A percentile compares a stretch with the other conserved stretches of the same genome.
These are phyloP conservation scores for Pentalonia nigronervosa DNA, from an alignment of 1,140 invertebrate genomes.

Conservation along the genomic window DNA sequence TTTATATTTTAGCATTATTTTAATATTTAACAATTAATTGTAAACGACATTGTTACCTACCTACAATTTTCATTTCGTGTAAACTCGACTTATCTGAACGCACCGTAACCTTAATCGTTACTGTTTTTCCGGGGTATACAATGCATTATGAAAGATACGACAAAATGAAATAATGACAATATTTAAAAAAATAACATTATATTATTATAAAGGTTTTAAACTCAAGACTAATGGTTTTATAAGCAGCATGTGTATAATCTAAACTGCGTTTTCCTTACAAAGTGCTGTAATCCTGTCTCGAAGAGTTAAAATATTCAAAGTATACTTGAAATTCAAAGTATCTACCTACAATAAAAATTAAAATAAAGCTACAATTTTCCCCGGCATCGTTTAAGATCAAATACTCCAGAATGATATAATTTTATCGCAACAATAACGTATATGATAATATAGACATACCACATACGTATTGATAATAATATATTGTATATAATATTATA, in stretches of 20 bases:
- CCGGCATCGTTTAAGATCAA: not conserved
- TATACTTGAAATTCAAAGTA: not conserved
- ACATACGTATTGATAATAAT: not conserved
- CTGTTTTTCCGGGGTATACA: not conserved
- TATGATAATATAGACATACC: not conserved
- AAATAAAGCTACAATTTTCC: not conserved
- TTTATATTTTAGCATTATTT: not conserved
- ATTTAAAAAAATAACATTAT: not conserved
- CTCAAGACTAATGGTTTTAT: conserved; percentile 4
- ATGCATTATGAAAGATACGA: not conserved
- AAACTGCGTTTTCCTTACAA: not conserved
- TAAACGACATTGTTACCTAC: not conserved
- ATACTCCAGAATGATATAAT: not conserved
- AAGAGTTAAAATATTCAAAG: not conserved
- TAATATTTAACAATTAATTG: not conserved
- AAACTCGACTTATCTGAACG: not conserved
- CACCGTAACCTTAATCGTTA: not conserved
- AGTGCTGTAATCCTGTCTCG: not conserved
- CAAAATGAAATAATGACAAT: not conserved
- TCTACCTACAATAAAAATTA: not conserved
- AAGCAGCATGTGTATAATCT: not conserved
- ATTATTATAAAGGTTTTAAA: not conserved
- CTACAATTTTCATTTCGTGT: not conserved
- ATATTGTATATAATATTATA: not conserved
- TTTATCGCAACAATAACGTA: not conserved